Conservation (phyloP, 2,797 vertebrate genomes). For the Calcarius lapponicus region DNA sequence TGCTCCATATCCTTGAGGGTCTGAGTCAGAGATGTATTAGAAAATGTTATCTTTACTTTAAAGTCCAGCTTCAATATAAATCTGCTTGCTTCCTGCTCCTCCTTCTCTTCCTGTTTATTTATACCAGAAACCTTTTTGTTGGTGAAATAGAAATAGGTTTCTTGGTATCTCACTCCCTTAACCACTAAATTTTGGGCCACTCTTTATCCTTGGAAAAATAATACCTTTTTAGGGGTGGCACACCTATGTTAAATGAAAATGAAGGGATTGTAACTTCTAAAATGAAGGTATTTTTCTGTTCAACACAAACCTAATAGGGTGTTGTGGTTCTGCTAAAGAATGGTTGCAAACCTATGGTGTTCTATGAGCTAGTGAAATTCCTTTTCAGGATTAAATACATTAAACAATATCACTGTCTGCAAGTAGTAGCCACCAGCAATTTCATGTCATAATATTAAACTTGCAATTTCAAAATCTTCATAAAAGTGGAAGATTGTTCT, state of each 20-base stretch:
- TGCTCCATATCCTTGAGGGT: background rate
- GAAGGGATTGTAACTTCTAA: background rate
- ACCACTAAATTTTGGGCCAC: background rate
- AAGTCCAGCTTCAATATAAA: background rate
- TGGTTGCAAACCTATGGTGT: background rate
- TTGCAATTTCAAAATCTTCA: background rate
- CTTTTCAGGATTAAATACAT: background rate
- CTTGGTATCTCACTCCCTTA: background rate
- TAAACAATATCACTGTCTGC: background rate
- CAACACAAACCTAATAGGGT: background rate
- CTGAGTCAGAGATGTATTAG: background rate
- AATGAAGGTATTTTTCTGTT: background rate
- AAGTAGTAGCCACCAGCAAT: background rate
- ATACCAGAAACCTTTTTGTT: background rate
- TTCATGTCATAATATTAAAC: background rate
- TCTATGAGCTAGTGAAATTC: background rate
- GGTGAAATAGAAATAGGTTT: background rate
- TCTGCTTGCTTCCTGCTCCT: background rate
- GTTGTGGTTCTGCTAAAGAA: background rate
- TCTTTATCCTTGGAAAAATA: background rate
- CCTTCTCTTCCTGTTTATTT: background rate
- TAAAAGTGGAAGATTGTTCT: background rate
- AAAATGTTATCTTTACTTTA: conserved; percentile 8
- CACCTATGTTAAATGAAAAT: background rate
- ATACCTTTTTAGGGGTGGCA: fast-evolving